Evolutionary conservation across 2,888 invertebrate species (phyloP).

Genomic region (Smittia sp.): DNA sequence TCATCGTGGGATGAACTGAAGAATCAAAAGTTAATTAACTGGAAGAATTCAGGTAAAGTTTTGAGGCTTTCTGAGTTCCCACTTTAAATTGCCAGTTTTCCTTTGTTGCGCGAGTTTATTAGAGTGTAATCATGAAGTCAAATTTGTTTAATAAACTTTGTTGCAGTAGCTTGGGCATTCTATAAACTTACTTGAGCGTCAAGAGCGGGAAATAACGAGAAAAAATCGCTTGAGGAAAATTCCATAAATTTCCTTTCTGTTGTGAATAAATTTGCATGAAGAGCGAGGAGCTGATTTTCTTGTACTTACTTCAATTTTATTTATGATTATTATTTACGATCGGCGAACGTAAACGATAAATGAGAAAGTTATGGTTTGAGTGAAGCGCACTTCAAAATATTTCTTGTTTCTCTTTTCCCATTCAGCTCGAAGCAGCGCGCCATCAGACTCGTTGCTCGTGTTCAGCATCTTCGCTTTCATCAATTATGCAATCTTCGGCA

Average conservation of each 20-base stretch:
- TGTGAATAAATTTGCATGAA: constrained; percentile 10
- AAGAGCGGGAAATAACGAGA: neutral
- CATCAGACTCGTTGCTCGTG: neutral
- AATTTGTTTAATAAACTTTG: constrained; percentile 11
- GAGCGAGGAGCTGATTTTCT: neutral
- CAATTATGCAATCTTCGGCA: neutral
- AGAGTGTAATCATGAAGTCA: neutral
- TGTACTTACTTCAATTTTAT: constrained; percentile 12
- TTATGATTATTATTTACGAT: constrained; percentile 7
- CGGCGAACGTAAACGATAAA: neutral
- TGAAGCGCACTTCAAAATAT: neutral
- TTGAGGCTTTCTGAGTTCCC: too few relatives aligned
- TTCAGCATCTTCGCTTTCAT: constrained; percentile 9
- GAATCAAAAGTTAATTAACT: constrained; percentile 52
- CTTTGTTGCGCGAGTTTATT: constrained; percentile 9
- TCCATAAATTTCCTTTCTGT: constrained; percentile 7
- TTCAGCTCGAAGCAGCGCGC: neutral
- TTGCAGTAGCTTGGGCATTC: neutral
- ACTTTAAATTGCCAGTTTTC: neutral
- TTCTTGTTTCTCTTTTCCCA: neutral
- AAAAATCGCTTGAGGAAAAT: neutral
- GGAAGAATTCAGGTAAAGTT: constrained; percentile 47
- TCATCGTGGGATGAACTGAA: constrained; percentile 51
- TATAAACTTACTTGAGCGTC: neutral
- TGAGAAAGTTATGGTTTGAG: neutral